Percentiles rank a stretch among this genome's conserved stretches.
Evolutionary conservation across 2,888 invertebrate species (phyloP).

Genomic region (Cephus nigrinus): DNA sequence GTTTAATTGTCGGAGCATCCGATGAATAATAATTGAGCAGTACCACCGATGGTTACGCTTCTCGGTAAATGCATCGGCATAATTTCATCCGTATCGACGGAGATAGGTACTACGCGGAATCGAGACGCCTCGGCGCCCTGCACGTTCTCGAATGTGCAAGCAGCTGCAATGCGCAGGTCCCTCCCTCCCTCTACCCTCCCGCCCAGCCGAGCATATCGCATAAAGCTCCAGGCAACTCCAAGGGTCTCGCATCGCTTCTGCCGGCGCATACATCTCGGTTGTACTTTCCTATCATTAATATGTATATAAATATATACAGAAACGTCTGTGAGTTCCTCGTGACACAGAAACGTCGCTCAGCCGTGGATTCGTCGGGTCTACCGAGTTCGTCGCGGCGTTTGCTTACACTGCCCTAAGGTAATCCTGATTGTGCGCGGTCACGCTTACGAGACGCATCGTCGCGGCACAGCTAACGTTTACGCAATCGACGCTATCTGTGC

Average conservation of each 20-base stretch:
- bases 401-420: conserved; percentile 19
- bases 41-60: neutral
- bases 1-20: neutral
- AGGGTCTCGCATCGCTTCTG: neutral
- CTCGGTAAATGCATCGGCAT: neutral
- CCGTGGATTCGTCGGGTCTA: neutral
- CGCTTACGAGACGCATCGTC: conserved; percentile 15
- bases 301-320: neutral
- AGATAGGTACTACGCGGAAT: neutral
- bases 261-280: neutral
- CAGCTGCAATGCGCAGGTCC: neutral
- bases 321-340: neutral
- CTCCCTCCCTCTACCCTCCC: too few relatives aligned
- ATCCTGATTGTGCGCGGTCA: conserved; percentile 32
- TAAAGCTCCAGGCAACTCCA: neutral
- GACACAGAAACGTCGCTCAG: neutral
- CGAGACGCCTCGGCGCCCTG: neutral
- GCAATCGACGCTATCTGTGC: neutral
- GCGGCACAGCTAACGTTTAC: neutral
- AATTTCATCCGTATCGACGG: neutral
- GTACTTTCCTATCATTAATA: neutral
- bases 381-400: neutral
- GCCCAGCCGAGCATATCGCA: neutral
- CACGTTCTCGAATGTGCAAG: neutral
- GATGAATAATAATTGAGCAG: neutral